Base-by-base conservation (phyloP, 2,113 vertebrate species). In the Amia ocellicauda region DNA sequence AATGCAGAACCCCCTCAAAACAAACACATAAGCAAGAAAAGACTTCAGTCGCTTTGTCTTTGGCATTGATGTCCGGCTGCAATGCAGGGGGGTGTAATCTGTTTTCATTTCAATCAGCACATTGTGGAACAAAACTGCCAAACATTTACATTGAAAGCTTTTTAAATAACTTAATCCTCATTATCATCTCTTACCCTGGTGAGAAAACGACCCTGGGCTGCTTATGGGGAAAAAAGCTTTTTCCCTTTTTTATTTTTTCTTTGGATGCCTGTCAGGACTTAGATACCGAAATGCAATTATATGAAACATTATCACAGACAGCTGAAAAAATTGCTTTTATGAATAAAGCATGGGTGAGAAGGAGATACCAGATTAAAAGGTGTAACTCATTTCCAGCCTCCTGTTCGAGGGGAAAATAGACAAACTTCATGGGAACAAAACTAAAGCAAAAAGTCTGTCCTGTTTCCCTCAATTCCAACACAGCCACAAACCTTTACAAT, bases 141-240 rank as follows among this genome's bases (percentile, higher is more conserved):
- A 47, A 14, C n/a, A 47, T 14, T 41, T 41, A 47, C 3, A 13
- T 3, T 47, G 43, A 47, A 8, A 47, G 13, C 7, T 47, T 14
- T 47, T 47, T 47, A 47, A 47, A 47, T 47, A 47, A 47, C 43
- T 47, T 47, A 47, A 47, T 47, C 3, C 43, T n/a, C 43, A 47
- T 47, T 47, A 17, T 14, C n/a, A 47, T 17, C 31, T 36, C 31
- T 36, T 36, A 36, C 11, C 31, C 1, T 36, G 11, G 31, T 36
- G 31, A 36, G 31, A 36, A 36, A 36, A 36, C 31, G 5, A 36
- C 31, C 31, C 31, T 36, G 31, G 31, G 2, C 31, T 36, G n/a
- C n/a, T 17, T n/a, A 47, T 47, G 3, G 13, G 3, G 4, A 47
- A 17, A 47, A 36, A 36, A 36, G 31, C 31, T 7, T 36, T 36